These are phyloP conservation scores for Coptodon bakossiorum DNA, from an alignment of 2,113 vertebrate species.

Conservation along the genomic window DNA sequence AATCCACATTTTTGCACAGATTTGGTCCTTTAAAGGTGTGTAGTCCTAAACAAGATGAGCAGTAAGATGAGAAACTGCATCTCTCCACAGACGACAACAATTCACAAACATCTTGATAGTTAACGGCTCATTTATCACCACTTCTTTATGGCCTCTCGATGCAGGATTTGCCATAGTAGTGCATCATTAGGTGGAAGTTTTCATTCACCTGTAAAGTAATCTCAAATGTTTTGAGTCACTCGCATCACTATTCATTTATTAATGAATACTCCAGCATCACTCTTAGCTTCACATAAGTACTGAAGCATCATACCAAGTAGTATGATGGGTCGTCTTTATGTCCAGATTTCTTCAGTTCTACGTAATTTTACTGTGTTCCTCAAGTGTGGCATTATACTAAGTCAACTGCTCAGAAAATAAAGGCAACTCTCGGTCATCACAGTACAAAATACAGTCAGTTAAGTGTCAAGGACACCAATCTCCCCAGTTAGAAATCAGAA, in stretches of 20 bases:
- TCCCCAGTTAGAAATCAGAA: not conserved
- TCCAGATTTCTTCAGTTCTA: not conserved
- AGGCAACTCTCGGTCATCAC: not conserved
- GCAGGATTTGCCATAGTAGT: not conserved
- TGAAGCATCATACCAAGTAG: not conserved
- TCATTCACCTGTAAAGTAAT: not conserved
- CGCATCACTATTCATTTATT: not conserved
- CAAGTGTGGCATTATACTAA: fast-evolving
- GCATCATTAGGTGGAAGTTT: not conserved
- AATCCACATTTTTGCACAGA: not conserved
- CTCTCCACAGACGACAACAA: not conserved
- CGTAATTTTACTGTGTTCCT: not conserved
- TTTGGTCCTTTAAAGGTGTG: not conserved
- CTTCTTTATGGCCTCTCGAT: not conserved
- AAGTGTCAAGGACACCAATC: not conserved
- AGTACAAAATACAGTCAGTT: not conserved
- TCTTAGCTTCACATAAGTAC: not conserved
- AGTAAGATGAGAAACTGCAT: not conserved
- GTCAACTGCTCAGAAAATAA: not conserved
- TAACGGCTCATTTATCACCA: not conserved
- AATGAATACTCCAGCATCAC: not conserved
- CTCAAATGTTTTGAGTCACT: not conserved
- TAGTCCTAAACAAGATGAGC: not conserved
- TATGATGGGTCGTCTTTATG: not conserved
- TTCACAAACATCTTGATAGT: fast-evolving